Evolutionary conservation across 2,113 vertebrate species (phyloP).

Genomic region (Epinephelus lanceolatus): DNA sequence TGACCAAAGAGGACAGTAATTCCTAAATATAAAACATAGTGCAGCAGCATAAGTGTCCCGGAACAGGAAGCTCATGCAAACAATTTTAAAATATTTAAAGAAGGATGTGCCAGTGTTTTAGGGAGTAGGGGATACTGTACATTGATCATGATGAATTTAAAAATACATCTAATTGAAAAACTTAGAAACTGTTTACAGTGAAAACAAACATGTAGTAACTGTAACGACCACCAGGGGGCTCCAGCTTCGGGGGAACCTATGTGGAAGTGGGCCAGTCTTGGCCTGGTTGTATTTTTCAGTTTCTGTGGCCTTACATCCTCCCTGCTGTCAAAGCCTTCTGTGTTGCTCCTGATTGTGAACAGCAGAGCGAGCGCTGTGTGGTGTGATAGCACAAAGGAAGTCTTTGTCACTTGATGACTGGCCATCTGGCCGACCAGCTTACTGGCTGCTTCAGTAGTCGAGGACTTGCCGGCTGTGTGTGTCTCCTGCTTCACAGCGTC

Average conservation of each 20-base stretch:
- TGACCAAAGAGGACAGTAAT: too few species aligned
- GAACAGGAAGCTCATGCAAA: too few species aligned
- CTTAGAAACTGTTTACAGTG: too few species aligned
- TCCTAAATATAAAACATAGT: too few species aligned
- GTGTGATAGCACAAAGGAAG: slow-evolving; percentile 54
- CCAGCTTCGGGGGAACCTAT: too few species aligned
- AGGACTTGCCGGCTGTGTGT: background rate
- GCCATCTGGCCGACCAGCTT: background rate
- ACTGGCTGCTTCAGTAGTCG: background rate
- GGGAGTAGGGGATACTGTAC: too few species aligned
- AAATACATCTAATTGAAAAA: too few species aligned
- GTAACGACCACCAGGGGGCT: slow-evolving; percentile 18
- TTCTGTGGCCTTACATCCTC: slow-evolving; percentile 39
- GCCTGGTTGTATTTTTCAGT: background rate
- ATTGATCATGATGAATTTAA: too few species aligned
- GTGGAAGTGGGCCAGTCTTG: background rate
- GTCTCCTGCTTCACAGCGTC: background rate
- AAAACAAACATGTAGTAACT: background rate
- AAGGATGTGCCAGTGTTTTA: too few species aligned
- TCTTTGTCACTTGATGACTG: slow-evolving; percentile 62
- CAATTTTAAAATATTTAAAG: too few species aligned
- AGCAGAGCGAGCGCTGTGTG: slow-evolving; percentile 37
- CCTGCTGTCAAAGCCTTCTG: slow-evolving; percentile 47
- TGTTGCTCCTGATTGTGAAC: slow-evolving; percentile 53
- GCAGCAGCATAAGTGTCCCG: too few species aligned